phyloP scores from a whole-genome alignment of 2,888 invertebrate species.

The Aleiodes testaceus region DNA sequence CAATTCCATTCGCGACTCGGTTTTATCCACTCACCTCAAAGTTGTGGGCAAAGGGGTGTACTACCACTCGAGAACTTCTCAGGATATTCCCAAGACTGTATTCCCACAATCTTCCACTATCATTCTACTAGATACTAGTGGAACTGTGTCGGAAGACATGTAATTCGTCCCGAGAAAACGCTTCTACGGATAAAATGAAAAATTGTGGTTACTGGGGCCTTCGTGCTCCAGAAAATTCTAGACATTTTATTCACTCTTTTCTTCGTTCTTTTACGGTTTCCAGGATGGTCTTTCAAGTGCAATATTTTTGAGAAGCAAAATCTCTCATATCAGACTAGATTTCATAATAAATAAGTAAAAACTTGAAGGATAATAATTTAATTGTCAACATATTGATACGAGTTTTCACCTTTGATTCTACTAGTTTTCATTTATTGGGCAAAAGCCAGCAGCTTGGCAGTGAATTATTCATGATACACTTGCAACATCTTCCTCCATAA shows the following conservation, averaged over 20 bases:
- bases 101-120: slow-evolving; percentile 22
- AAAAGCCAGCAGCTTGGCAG: slow-evolving; percentile 42
- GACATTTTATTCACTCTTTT: slow-evolving; percentile 17
- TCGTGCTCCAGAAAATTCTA: slow-evolving; percentile 9
- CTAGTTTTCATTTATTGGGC: slow-evolving; percentile 66
- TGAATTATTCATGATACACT: slow-evolving; percentile 60
- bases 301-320: slow-evolving; percentile 42
- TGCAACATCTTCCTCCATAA: slow-evolving; percentile 51
- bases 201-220: slow-evolving; percentile 25
- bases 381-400: slow-evolving; percentile 60
- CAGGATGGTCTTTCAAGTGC: neutral
- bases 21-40: slow-evolving; percentile 41
- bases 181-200: slow-evolving; percentile 38
- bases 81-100: slow-evolving; percentile 39
- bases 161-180: slow-evolving; percentile 40
- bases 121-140: slow-evolving; percentile 30
- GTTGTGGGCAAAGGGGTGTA: slow-evolving; percentile 26
- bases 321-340: slow-evolving; percentile 1
- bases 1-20: slow-evolving; percentile 39
- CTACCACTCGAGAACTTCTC: slow-evolving; percentile 16
- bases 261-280: neutral
- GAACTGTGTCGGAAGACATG: slow-evolving; percentile 37
- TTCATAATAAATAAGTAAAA: slow-evolving; percentile 44
- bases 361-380: slow-evolving; percentile 42
- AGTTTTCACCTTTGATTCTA: slow-evolving; percentile 61